A percentile compares a stretch with the other conserved stretches of the same genome.
phyloP scores from a whole-genome alignment of 1,140 invertebrate genomes.

The Prorops nasuta region DNA sequence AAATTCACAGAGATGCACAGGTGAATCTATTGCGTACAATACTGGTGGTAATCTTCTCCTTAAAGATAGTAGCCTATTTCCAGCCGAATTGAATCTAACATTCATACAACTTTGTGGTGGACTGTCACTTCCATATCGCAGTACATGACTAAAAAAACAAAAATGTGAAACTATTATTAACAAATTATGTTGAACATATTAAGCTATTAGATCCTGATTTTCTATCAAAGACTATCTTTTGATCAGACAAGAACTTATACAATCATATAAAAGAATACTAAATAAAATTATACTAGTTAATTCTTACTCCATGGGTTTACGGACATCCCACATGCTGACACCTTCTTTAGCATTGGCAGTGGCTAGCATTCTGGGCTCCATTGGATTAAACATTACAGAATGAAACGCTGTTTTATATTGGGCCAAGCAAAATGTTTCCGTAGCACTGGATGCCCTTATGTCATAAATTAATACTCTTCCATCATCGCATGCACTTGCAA shows the following conservation, averaged over 20 bases:
- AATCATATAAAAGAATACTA: conserved; percentile 4
- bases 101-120: conserved; percentile 83
- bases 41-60: conserved; percentile 81
- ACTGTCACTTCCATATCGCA: conserved; percentile 71
- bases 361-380: conserved; percentile 75
- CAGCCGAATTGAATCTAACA: conserved; percentile 81
- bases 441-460: conserved; percentile 65
- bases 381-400: conserved; percentile 87
- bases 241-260: not conserved
- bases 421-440: conserved; percentile 66
- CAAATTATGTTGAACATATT: too few relatives aligned
- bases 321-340: conserved; percentile 83
- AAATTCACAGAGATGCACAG: conserved; percentile 77
- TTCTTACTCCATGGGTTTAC: conserved; percentile 79
- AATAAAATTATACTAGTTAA: conserved; percentile 7
- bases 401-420: conserved; percentile 77
- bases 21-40: conserved; percentile 70
- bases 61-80: conserved; percentile 78
- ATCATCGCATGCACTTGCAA: conserved; percentile 89
- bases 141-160: conserved; percentile 29
- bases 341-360: conserved; percentile 90
- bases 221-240: too few relatives aligned
- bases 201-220: too few relatives aligned
- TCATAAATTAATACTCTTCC: conserved; percentile 85
- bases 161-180: not conserved